Conservation (phyloP, 2,113 vertebrate genomes). For the Chrysochloris asiatica region DNA sequence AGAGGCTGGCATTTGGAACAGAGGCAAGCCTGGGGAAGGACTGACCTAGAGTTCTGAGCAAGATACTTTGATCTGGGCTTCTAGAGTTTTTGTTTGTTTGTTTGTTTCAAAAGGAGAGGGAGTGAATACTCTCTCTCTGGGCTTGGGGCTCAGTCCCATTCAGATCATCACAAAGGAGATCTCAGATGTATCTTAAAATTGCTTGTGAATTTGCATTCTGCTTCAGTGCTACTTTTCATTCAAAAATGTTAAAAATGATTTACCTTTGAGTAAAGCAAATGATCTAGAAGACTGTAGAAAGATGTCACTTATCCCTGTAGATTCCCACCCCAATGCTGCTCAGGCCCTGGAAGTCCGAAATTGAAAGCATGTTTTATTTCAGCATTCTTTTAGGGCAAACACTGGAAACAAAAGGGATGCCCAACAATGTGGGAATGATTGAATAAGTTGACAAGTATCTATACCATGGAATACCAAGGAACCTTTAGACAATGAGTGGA, state of each 20-base stretch:
- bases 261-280: neutral
- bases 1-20: fast-evolving
- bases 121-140: fast-evolving
- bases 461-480: neutral
- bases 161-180: neutral
- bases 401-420: neutral
- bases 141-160: neutral
- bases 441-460: neutral
- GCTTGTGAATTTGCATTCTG: neutral
- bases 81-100: neutral
- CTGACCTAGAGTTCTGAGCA: neutral
- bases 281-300: neutral
- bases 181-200: neutral
- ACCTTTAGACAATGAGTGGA: neutral
- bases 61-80: neutral
- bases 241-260: neutral
- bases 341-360: neutral
- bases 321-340: neutral
- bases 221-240: neutral
- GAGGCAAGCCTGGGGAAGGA: neutral
- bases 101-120: neutral
- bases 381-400: neutral
- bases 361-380: neutral
- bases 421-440: neutral
- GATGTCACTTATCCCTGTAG: neutral